phyloP scores from a whole-genome alignment of 2,113 vertebrate species.

The Myodes glareolus region DNA sequence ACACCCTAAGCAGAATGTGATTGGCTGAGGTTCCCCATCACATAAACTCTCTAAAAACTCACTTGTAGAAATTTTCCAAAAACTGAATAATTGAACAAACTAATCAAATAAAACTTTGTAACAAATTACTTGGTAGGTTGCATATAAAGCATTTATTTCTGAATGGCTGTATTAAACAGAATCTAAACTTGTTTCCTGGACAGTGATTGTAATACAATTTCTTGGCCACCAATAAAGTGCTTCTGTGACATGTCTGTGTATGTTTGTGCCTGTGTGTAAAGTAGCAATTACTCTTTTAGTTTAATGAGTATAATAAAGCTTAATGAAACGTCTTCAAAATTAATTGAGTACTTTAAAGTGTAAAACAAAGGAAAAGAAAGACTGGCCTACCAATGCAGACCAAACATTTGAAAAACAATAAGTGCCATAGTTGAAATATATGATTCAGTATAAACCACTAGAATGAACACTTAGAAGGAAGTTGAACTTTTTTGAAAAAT shows the following conservation, averaged over 20 bases:
- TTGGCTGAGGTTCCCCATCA: too few species aligned
- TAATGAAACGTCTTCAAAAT: conserved; percentile 82
- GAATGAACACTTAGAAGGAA: background rate
- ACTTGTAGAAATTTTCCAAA: background rate
- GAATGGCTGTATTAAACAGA: conserved; percentile 45
- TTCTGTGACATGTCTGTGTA: conserved; percentile 6
- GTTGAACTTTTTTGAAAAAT: background rate
- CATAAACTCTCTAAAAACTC: rapidly evolving
- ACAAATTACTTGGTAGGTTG: conserved; percentile 15
- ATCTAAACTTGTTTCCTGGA: conserved; percentile 30
- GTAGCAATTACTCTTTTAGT: conserved; percentile 73
- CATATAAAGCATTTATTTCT: background rate
- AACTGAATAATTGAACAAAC: background rate
- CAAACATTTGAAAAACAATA: background rate
- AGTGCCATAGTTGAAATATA: rapidly evolving
- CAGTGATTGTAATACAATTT: conserved; percentile 65
- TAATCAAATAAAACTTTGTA: background rate
- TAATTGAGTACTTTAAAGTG: conserved; percentile 82
- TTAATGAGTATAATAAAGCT: conserved; percentile 85
- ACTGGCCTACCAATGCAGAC: background rate
- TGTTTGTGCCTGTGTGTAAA: conserved; percentile 65
- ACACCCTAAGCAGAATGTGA: too few species aligned
- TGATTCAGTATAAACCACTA: background rate
- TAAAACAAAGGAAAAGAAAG: conserved; percentile 75
- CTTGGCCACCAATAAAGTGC: background rate